Base-by-base conservation (phyloP, 2,113 vertebrate species). In the Ochotona curzoniae region DNA sequence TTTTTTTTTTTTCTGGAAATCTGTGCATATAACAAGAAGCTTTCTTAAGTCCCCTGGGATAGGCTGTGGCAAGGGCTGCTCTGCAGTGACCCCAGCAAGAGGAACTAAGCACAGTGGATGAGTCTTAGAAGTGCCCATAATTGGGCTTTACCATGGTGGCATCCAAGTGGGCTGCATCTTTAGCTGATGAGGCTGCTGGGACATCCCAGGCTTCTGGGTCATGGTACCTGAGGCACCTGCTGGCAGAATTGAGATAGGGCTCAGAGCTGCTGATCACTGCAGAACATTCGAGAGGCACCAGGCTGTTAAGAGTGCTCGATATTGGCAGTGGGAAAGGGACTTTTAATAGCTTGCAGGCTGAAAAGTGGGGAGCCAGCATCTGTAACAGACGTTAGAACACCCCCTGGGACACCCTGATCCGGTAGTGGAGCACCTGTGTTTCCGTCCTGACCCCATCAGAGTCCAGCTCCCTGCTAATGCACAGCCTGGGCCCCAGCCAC, bases 101-200 rank as follows among this genome's bases (percentile, higher is more conserved):
- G 49, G n/a, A 25, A 28, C 15, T n/a, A 49, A n/a, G 47, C 23
- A 21, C 25, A 75, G 32, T 44, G 12, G 75, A 13, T 10, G 20
- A 57, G n/a, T 20, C 28, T 54, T 51, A 67, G 88, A 78, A 26
- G 54, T 20, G 47, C 38, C 11, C n/a, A 30, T 8, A 0, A n/a
- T 76, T 79, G 38, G 15, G 25, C 0, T 0, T 32, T 73, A n/a
- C n/a, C 35, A 1, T 7, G 57, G 61, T 0, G 0, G 61, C 78
- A 35, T 66, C 82, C 51, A 2, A 57, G 32, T 20, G 47, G 20
- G 75, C 75, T 15, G 26, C 32, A 17, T 63, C 30, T 44, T 14
- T 38, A 79, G 28, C 82, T 38, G 7, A 26, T 20, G 9, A 1
- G 61, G 78, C 5, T 0, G 11, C 1, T 25, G 30, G 44, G 61